Conservation (phyloP, 2,888 invertebrate genomes). For the Acanthosoma haemorrhoidale region DNA sequence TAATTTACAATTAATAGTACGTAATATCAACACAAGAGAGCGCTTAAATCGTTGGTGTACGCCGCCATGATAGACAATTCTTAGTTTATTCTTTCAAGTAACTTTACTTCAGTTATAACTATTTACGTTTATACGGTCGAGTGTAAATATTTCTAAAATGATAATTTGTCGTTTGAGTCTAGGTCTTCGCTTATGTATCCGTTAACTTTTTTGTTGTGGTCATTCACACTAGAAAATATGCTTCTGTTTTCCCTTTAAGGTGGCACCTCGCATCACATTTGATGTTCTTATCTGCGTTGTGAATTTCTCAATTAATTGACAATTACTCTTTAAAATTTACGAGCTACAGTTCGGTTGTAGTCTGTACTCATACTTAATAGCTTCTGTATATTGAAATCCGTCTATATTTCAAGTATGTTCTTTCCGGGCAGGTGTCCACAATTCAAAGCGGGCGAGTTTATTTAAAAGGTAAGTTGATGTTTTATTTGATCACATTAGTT, state of each 20-base stretch:
- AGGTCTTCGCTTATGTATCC: not conserved
- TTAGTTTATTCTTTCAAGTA: constrained; percentile 18
- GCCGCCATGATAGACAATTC: constrained; percentile 30
- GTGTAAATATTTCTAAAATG: not conserved
- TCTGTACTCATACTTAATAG: too few relatives aligned
- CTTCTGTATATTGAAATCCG: not conserved
- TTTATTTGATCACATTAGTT: too few relatives aligned
- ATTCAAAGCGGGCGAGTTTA: not conserved
- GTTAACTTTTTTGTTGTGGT: not conserved
- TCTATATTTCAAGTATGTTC: constrained; percentile 3
- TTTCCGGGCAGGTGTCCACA: constrained; percentile 12
- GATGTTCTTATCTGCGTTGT: constrained; percentile 1
- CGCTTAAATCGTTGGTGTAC: constrained; percentile 15
- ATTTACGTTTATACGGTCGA: not conserved
- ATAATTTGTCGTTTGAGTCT: not conserved
- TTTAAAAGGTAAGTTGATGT: not conserved
- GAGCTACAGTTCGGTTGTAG: too few relatives aligned
- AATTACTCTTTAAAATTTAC: too few relatives aligned
- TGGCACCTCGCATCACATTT: not conserved
- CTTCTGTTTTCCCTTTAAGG: not conserved
- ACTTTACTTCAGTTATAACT: constrained; percentile 5
- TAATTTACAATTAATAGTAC: too few relatives aligned
- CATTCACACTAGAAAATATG: not conserved
- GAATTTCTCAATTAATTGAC: not conserved
- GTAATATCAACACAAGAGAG: not conserved